Base-by-base conservation (phyloP, 2,113 vertebrate species). In the Gambusia holbrooki region DNA sequence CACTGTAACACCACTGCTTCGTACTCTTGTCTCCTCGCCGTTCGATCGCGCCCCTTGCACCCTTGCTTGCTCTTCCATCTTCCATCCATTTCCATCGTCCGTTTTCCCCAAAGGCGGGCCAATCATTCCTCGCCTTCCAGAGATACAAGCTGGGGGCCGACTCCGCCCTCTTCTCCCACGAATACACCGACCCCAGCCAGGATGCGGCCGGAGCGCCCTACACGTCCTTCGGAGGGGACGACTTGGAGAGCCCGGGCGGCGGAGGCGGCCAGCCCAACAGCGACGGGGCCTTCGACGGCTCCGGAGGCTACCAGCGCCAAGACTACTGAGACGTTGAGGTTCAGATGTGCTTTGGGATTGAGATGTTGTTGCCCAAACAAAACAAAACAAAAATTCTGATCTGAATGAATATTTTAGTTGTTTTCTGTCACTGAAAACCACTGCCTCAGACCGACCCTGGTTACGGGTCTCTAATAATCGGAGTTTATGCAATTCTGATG, bases 91-190 rank as follows among this genome's bases (percentile, higher is more conserved):
- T 3, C 37, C 42, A 0, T 35, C 17, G 22, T 22, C 64, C 13
- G 7, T 66, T 19, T 37, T 54, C 17, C 28, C 35, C 37, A 78
- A 94, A 99, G 97, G 97, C 94, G 74, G 96, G 92, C 71, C 97
- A 97, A 94, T 95, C 95, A 0, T 95, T 97, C 93, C 95, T 98
- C 94, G 97, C 95, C 11, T 99, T 94, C 94, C 96, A 97, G 94
- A 94, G 95, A 80, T 98, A 97, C 94, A 96, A 94, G 87, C 93
- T 98, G 77, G 97, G 97, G 76, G 96, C 97, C 75, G 97, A 98
- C 93, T 97, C 97, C 0, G 96, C 97, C 76, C 96, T 98, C 84
- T 99, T 99, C 96, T 98, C 97, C 92, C 96, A 97, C 93, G 97
- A 98, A 85, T 99, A 98, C 96, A 96, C 93, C 80, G 97, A 98